These are phyloP conservation scores for Pseudomyrmex dendroicus DNA, from an alignment of 1,140 invertebrate species.

Conservation along the genomic window DNA sequence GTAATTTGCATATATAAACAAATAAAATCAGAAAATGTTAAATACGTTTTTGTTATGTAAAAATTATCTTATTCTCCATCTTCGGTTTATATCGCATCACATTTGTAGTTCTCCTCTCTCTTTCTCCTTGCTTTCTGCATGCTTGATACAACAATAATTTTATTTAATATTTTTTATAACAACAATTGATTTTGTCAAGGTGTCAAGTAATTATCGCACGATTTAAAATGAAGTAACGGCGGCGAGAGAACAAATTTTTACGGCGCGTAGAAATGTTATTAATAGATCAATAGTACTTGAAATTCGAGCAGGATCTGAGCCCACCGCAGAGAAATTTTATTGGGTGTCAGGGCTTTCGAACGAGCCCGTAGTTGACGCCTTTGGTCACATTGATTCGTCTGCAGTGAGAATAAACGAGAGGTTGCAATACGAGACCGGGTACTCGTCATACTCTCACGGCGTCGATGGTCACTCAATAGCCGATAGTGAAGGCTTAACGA, in stretches of 20 bases:
- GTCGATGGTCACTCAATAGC: constrained; percentile 67
- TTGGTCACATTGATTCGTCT: constrained; percentile 61
- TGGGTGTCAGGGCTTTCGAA: constrained; percentile 55
- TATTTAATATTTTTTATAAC: no score
- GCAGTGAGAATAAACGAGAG: constrained; percentile 59
- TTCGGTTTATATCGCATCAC: no score
- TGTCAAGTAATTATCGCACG: background rate
- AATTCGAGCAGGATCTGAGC: constrained; percentile 40
- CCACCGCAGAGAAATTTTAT: constrained; percentile 59
- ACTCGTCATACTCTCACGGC: constrained; percentile 71
- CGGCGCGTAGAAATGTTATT: constrained; percentile 32
- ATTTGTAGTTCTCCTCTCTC: no score
- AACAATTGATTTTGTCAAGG: background rate
- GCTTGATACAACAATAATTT: no score
- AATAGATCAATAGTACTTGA: constrained; percentile 47
- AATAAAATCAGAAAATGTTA: no score
- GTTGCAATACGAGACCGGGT: constrained; percentile 49
- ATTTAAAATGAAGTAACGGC: constrained; percentile 6
- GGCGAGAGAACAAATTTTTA: constrained; percentile 13
- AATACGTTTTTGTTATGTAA: no score
- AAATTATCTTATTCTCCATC: no score
- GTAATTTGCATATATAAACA: no score
- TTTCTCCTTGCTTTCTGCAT: no score
- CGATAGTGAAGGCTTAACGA: constrained; percentile 68
- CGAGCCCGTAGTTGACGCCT: constrained; percentile 57